phyloP scores from a whole-genome alignment of 2,888 invertebrate species.

The Bombylius discolor region DNA sequence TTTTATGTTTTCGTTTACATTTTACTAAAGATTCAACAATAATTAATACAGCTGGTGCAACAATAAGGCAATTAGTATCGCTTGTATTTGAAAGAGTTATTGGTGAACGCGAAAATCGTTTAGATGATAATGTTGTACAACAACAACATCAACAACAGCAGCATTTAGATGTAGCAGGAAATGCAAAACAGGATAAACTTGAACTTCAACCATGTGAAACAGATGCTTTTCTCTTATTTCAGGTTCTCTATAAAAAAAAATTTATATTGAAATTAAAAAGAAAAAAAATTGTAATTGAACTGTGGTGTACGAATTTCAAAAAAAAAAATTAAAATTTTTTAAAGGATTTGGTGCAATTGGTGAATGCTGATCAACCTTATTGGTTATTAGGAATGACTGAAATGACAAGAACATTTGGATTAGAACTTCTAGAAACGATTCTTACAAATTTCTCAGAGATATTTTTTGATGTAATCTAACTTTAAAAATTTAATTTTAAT shows the following conservation, averaged over 20 bases:
- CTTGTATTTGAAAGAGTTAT: constrained; percentile 79
- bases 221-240: constrained; percentile 90
- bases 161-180: background rate
- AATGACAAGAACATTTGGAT: constrained; percentile 92
- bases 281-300: no score
- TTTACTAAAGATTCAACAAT: constrained; percentile 89
- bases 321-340: constrained; percentile 13
- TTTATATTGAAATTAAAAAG: background rate
- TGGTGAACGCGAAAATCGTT: constrained; percentile 45
- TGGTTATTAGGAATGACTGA: constrained; percentile 95
- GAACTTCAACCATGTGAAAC: constrained; percentile 78
- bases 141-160: background rate
- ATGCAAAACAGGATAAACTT: constrained; percentile 16
- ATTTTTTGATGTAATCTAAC: constrained; percentile 57
- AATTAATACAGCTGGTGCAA: constrained; percentile 94
- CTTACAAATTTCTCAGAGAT: constrained; percentile 73
- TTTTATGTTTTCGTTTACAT: constrained; percentile 93
- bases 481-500: background rate
- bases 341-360: constrained; percentile 87
- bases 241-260: constrained; percentile 40
- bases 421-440: constrained; percentile 89
- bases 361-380: constrained; percentile 90
- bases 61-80: constrained; percentile 88
- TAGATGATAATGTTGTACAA: constrained; percentile 21
- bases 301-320: background rate